phyloP scores from a whole-genome alignment of 2,888 invertebrate genomes.

The Agrilus biguttatus region DNA sequence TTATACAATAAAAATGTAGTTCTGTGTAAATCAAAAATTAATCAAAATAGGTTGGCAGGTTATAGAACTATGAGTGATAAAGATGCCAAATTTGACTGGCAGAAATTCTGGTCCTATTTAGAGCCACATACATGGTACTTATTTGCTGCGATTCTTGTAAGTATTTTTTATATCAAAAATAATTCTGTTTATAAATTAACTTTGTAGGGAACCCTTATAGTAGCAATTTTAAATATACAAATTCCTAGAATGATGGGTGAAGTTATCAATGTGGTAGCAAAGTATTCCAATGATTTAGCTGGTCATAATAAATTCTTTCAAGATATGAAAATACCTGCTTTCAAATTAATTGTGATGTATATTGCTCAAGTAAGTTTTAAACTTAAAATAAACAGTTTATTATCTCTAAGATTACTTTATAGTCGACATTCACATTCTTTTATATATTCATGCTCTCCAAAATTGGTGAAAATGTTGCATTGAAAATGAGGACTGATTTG shows the following conservation, averaged over 20 bases:
- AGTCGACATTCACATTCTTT: conserved; percentile 76
- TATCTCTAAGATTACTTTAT: conserved; percentile 18
- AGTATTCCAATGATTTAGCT: conserved; percentile 33
- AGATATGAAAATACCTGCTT: conserved; percentile 50
- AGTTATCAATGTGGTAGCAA: conserved; percentile 63
- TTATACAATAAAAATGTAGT: not conserved
- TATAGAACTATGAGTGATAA: conserved; percentile 28
- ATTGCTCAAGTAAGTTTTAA: conserved; percentile 48
- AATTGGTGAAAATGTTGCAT: conserved; percentile 79
- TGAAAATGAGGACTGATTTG: conserved; percentile 63
- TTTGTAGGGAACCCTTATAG: conserved; percentile 71
- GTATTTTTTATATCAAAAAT: conserved; percentile 19
- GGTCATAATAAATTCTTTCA: conserved; percentile 39
- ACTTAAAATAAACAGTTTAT: not conserved
- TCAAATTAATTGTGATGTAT: conserved; percentile 54
- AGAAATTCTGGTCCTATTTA: conserved; percentile 54
- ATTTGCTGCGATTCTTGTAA: conserved; percentile 63
- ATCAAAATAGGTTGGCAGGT: conserved; percentile 22
- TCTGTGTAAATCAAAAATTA: conserved; percentile 18
- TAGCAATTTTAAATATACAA: conserved; percentile 78
- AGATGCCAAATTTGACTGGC: conserved; percentile 62
- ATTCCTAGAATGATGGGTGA: conserved; percentile 75
- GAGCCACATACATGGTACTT: conserved; percentile 65
- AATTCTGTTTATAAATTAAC: conserved; percentile 6
- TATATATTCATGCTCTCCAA: conserved; percentile 80